Conservation (phyloP, 2,888 invertebrate genomes). For the Tetrapedia diversipes region DNA sequence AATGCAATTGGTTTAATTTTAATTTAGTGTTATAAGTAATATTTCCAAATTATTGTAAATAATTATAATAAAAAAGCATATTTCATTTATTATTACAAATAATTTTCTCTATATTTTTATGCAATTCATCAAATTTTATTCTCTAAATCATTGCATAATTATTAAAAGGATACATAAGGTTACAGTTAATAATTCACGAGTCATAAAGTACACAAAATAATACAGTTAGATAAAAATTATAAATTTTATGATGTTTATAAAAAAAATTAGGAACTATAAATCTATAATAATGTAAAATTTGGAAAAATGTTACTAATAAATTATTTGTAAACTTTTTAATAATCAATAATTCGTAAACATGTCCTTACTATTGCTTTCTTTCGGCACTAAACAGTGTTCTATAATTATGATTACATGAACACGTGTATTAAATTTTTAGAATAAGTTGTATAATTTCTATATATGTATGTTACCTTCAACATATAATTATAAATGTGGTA, state of each 20-base stretch:
- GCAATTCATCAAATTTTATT: not conserved
- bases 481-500: not conserved
- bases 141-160: no score
- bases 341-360: not conserved
- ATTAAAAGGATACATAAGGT: no score
- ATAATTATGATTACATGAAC: not conserved
- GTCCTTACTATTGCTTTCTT: not conserved
- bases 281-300: not conserved
- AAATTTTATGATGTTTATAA: not conserved
- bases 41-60: not conserved
- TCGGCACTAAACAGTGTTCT: not conserved
- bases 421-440: not conserved
- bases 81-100: not conserved
- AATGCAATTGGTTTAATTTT: not conserved
- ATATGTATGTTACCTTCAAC: not conserved
- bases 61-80: not conserved
- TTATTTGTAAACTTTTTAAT: no score
- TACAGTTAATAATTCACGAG: no score
- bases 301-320: not conserved
- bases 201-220: no score
- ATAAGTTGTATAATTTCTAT: no score
- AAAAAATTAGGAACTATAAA: no score
- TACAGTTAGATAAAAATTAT: not conserved
- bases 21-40: not conserved
- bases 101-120: no score